Base-by-base conservation (phyloP, 2,888 invertebrate species). In the Oxyteleia sp. region DNA sequence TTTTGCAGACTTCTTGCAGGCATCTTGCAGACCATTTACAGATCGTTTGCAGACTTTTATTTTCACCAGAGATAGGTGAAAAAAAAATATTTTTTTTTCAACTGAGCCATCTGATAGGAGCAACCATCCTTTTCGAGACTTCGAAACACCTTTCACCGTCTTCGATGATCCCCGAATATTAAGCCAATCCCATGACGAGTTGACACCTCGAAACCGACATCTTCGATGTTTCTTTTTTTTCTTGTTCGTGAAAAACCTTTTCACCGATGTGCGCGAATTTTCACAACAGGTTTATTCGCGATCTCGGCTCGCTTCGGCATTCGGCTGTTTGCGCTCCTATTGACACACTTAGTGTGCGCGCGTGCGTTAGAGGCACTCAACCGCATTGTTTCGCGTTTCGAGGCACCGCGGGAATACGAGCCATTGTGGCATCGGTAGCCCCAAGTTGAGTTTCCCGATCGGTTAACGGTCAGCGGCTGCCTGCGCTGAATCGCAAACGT, bases 271-370 rank as follows among this genome's bases (percentile, higher is more conserved):
- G 35, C 26, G 74, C 32, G 63, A 75, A 57, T 76, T 59, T 72
- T 69, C 66, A 63, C 61, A 66, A 82, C 71, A 35, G 66, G 69
- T 68, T 82, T 78, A 66, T 53, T 68, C 61, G 35, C 26, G 11
- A 15, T 7, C 7, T 29, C 13, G 41, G 55, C 41, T 43, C 53
- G 13, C 49, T 29, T 49, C 41, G 79, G 66, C 61, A 66, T 80
- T 84, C 72, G 71, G 61, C 57, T 71, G 87, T 91, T 91, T 91
- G 89, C 87, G 89, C 88, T 91, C 88, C 92, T 89, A 91, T 92
- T 92, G 91, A 91, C 91, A 91, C 88, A 91, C 91, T 92, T 84
- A 86, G 81, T 79, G 84, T 18, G 18, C 4, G 68, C 76, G 74
- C 82, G 85, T 78, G 82, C 53, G 68, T 53, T 61, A 49, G 78